These are phyloP conservation scores for Anthopleura sola DNA, from an alignment of 64 coral and sea anemone genomes.

Conservation along the genomic window DNA sequence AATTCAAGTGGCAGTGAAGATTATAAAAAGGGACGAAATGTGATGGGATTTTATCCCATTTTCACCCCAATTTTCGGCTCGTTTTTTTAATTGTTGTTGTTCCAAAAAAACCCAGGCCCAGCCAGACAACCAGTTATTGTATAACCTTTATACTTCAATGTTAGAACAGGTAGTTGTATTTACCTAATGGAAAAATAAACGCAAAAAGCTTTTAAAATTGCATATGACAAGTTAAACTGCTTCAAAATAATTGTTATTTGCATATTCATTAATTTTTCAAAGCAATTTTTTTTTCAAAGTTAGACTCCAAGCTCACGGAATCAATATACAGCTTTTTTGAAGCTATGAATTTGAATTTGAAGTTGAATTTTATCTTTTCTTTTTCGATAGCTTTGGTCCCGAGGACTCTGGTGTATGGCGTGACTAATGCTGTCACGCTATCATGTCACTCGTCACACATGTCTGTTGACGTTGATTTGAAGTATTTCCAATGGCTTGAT, in stretches of 20 bases:
- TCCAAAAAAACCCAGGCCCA: too few relatives aligned
- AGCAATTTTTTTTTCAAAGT: background rate
- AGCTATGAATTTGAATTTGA: background rate
- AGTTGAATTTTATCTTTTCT: background rate
- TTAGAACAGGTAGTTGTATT: background rate
- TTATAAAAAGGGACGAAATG: too few relatives aligned
- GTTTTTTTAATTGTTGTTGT: too few relatives aligned
- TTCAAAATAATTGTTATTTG: background rate
- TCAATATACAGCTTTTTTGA: background rate
- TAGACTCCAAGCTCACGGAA: background rate
- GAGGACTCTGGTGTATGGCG: background rate
- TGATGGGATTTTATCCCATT: too few relatives aligned
- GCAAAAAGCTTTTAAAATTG: background rate
- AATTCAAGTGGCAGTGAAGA: background rate
- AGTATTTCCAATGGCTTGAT: conserved; percentile 1
- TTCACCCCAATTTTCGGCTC: background rate
- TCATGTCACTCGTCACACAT: conserved; percentile 3
- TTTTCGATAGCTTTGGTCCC: conserved; percentile 1
- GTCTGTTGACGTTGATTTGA: background rate
- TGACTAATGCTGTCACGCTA: conserved; percentile 8
- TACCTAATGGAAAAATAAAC: background rate
- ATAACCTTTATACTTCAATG: background rate
- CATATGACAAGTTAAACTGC: background rate
- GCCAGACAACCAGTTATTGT: background rate
- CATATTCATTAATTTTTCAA: conserved; percentile 1